These are phyloP conservation scores for Brachionus calyciflorus DNA, from an alignment of 1,140 invertebrate genomes.

Conservation along the genomic window DNA sequence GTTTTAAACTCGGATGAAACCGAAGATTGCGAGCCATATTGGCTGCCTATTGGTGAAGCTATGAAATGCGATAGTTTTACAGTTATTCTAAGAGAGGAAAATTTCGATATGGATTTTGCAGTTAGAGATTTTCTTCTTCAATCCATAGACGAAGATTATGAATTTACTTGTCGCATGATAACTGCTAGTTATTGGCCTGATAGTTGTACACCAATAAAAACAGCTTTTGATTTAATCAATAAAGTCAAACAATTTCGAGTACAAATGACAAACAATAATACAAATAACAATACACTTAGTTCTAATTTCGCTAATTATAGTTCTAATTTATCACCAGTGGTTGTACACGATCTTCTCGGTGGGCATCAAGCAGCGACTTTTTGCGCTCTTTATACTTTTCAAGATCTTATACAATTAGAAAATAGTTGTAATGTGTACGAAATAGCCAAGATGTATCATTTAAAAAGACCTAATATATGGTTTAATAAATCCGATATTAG, in stretches of 20 bases:
- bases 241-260: slow-evolving; percentile 23
- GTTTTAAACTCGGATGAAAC: slow-evolving; percentile 36
- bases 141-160: slow-evolving; percentile 37
- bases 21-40: neutral
- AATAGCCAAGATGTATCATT: slow-evolving; percentile 42
- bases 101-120: slow-evolving; percentile 24
- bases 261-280: slow-evolving; percentile 12
- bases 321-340: slow-evolving; percentile 14
- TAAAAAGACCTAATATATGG: slow-evolving; percentile 36
- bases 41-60: neutral
- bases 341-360: slow-evolving; percentile 39
- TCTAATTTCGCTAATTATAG: slow-evolving; percentile 17
- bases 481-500: slow-evolving; percentile 3
- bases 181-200: slow-evolving; percentile 43
- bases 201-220: slow-evolving; percentile 38
- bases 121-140: slow-evolving; percentile 25
- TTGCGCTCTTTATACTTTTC: slow-evolving; percentile 41
- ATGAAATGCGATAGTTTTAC: slow-evolving; percentile 45
- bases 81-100: slow-evolving; percentile 36
- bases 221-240: slow-evolving; percentile 29
- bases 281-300: neutral
- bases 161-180: slow-evolving; percentile 4
- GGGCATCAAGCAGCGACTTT: slow-evolving; percentile 31
- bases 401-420: slow-evolving; percentile 34
- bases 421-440: slow-evolving; percentile 41